phyloP scores from a whole-genome alignment of 2,113 vertebrate genomes.

The Ophiodon elongatus region DNA sequence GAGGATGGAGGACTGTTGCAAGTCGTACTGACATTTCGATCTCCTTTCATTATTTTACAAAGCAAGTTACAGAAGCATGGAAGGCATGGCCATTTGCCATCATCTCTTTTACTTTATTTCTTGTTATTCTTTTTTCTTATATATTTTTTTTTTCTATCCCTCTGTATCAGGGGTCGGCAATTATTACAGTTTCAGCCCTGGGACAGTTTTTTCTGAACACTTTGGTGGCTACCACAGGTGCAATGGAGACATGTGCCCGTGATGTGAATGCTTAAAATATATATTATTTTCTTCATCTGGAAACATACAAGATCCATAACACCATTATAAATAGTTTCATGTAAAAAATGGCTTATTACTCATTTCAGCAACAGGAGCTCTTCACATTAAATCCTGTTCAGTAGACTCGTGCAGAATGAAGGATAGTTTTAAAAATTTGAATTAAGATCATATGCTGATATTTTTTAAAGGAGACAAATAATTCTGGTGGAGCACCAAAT shows the following conservation, averaged over 20 bases:
- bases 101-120: slow-evolving; percentile 44
- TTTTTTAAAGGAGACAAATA: background rate
- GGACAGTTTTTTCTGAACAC: background rate
- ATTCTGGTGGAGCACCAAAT: background rate
- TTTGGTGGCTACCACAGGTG: background rate
- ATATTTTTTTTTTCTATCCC: background rate
- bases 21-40: slow-evolving; percentile 40
- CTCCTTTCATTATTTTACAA: slow-evolving; percentile 39
- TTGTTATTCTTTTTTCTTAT: slow-evolving; percentile 2
- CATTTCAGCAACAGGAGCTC: background rate
- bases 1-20: slow-evolving; percentile 21
- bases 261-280: background rate
- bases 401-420: background rate
- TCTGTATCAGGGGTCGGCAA: slow-evolving; percentile 42
- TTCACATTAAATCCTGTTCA: background rate
- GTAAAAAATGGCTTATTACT: background rate
- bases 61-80: slow-evolving; percentile 74
- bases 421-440: background rate
- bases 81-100: slow-evolving; percentile 74
- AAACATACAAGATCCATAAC: background rate
- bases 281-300: background rate
- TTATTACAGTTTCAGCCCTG: slow-evolving; percentile 6
- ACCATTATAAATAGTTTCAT: background rate
- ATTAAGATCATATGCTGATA: background rate
- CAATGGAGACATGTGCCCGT: background rate